Evolutionary conservation across 2,888 invertebrate genomes (phyloP).

Genomic region (Camptogramma bilineatum): DNA sequence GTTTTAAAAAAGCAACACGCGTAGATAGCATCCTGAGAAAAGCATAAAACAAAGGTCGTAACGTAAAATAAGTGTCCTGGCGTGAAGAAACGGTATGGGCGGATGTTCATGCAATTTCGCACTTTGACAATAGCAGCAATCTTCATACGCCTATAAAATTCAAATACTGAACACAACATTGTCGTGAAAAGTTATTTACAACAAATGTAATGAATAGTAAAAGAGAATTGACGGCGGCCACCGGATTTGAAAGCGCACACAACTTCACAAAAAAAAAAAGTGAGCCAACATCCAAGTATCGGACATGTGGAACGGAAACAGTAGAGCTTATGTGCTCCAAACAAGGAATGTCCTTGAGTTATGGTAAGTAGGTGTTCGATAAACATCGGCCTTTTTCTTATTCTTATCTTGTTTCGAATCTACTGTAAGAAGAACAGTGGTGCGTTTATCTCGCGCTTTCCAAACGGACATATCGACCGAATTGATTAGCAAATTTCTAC

Average conservation of each 20-base stretch:
- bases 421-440: slow-evolving; percentile 68
- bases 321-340: slow-evolving; percentile 45
- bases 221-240: slow-evolving; percentile 68
- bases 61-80: slow-evolving; percentile 37
- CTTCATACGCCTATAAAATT: slow-evolving; percentile 69
- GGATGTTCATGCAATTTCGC: slow-evolving; percentile 50
- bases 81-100: slow-evolving; percentile 44
- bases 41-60: slow-evolving; percentile 33
- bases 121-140: slow-evolving; percentile 55
- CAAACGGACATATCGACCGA: slow-evolving; percentile 59
- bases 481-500: slow-evolving; percentile 68
- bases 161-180: slow-evolving; percentile 72
- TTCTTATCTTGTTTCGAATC: slow-evolving; percentile 63
- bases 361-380: slow-evolving; percentile 54
- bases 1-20: slow-evolving; percentile 14
- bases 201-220: slow-evolving; percentile 83
- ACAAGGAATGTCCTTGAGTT: slow-evolving; percentile 58
- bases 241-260: slow-evolving; percentile 59
- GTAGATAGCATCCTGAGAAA: slow-evolving; percentile 15
- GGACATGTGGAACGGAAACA: slow-evolving; percentile 53
- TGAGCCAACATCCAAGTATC: slow-evolving; percentile 58
- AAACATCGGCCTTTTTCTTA: slow-evolving; percentile 62
- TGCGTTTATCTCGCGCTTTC: slow-evolving; percentile 67
- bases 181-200: slow-evolving; percentile 74
- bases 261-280: slow-evolving; percentile 58